phyloP scores from a whole-genome alignment of 2,797 vertebrate species.

The Anguilla anguilla region DNA sequence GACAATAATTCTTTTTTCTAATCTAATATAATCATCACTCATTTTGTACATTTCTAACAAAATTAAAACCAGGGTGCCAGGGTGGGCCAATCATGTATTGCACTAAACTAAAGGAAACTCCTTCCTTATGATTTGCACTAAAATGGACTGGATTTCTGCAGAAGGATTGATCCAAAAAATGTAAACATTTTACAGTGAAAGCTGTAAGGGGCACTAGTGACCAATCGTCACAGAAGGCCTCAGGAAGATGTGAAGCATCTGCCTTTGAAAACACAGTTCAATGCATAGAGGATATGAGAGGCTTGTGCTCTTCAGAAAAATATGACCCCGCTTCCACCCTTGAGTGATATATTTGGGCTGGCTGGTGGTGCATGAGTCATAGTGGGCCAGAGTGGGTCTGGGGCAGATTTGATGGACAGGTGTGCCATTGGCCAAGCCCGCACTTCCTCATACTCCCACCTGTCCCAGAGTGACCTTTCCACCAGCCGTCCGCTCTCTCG shows the following conservation, averaged over 20 bases:
- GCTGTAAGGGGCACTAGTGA: not conserved
- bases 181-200: not conserved
- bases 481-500: constrained; percentile 23
- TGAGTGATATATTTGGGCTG: not conserved
- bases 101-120: not conserved
- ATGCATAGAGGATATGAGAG: not conserved
- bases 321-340: not conserved
- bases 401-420: not conserved
- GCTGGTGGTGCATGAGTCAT: not conserved
- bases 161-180: not conserved
- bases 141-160: not conserved
- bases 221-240: too few relatives aligned
- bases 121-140: not conserved
- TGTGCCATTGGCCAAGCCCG: not conserved
- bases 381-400: not conserved
- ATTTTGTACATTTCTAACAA: not conserved
- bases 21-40: not conserved
- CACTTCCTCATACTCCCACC: not conserved
- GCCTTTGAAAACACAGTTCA: not conserved
- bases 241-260: not conserved
- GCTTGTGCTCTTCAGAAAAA: not conserved
- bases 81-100: not conserved
- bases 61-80: not conserved
- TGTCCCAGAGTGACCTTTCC: not conserved
- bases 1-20: not conserved